Evolutionary conservation across 2,888 invertebrate genomes (phyloP), one percentile per base, ranked within the genome.

Genomic region (Helleia helle): DNA sequence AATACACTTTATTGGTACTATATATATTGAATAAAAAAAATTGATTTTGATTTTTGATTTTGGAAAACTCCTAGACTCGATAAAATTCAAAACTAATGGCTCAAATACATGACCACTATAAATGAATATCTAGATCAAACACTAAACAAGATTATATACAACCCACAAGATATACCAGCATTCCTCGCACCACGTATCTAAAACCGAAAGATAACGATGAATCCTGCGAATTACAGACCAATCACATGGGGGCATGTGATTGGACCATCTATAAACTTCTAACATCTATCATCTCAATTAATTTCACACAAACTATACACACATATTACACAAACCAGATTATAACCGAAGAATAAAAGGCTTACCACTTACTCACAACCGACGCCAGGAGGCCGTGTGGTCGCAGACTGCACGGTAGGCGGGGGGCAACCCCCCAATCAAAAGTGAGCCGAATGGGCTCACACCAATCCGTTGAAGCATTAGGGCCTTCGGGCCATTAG

Each of bases 141-240:
- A 15, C 22, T 38, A 12, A 41, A 37, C 7, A 2, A 24, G 11
- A 4, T 44, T 8, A 41, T 44, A 17, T n/a, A 30, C 2, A 22
- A 40, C 5, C 40, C 36, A 13, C 31, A 41, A 3, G 31, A 30
- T 1, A 40, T 30, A 3, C 43, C 43, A 6, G n/a, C 24, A 4
- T 43, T 43, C 13, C n/a, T 43, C n/a, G 43, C 1, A 30, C 40
- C 7, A 43, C 43, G 1, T 43, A 43, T 9, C 8, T 43, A 18
- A 39, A 39, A 11, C 39, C 40, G 7, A 43, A 43, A 30, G 39
- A 36, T 17, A 8, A 11, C 8, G 29, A 44, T 11, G 40, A 48
- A 55, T n/a, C 54, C 55, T n/a, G 27, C 48, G 1, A 49, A 55
- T 44, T 58, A 54, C 17, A 36, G 53, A 36, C 55, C 54, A 0